phyloP scores from a whole-genome alignment of 2,797 vertebrate species.

The Glossophaga mutica region DNA sequence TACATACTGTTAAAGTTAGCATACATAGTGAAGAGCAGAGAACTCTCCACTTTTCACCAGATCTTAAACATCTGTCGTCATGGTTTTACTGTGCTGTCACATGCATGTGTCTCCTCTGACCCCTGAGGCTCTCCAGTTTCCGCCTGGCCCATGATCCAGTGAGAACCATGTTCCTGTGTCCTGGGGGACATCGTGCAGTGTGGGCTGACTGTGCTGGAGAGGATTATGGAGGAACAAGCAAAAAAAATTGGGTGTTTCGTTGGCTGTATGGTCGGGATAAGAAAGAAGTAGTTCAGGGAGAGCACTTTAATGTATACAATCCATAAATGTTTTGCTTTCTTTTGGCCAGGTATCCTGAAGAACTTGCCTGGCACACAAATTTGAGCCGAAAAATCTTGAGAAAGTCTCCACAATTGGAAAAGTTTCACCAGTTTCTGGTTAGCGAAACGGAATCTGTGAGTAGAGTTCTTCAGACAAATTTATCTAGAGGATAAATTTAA shows the following conservation, averaged over 20 bases:
- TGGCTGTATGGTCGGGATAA: accelerated
- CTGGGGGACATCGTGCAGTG: accelerated
- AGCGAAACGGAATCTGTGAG: slow-evolving; percentile 98
- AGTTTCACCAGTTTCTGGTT: slow-evolving; percentile 97
- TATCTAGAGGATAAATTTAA: no score
- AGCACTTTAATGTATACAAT: background rate
- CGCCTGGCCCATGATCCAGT: accelerated
- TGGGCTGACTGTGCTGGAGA: accelerated
- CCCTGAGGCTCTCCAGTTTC: background rate
- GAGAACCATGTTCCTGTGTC: accelerated
- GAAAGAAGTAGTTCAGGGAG: background rate
- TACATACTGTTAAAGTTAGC: accelerated
- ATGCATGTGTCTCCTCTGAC: accelerated
- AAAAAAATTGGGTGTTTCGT: accelerated
- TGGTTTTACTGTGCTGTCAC: accelerated
- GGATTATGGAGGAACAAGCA: background rate
- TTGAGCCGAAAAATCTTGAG: slow-evolving; percentile 96
- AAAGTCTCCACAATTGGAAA: slow-evolving; percentile 95
- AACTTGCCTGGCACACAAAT: slow-evolving; percentile 98
- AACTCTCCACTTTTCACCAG: accelerated
- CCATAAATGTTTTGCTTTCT: background rate
- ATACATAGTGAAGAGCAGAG: background rate
- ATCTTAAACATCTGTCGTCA: accelerated
- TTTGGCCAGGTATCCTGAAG: slow-evolving; percentile 93
- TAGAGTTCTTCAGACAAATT: background rate